Percentiles rank a stretch among this genome's conserved stretches.
Conservation (phyloP, 2,888 invertebrate genomes). For the Dichetophora obliterata region DNA sequence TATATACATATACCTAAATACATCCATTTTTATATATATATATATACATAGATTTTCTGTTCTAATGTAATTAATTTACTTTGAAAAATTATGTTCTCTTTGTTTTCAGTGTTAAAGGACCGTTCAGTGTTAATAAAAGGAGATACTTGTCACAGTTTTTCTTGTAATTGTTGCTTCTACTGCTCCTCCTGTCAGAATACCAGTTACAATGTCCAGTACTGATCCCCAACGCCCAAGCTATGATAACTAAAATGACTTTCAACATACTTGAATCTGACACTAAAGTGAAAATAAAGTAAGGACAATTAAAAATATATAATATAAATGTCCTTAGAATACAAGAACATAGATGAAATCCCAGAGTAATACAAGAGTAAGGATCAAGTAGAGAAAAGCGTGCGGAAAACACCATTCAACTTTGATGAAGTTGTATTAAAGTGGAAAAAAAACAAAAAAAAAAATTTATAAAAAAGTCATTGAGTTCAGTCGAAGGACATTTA, state of each 20-base stretch:
- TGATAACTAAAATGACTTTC: too few species aligned
- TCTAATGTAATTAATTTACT: constrained; percentile 12
- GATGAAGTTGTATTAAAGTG: too few species aligned
- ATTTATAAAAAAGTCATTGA: too few species aligned
- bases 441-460: too few species aligned
- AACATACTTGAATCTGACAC: background rate
- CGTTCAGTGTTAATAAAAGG: constrained; percentile 22
- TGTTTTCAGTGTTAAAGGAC: constrained; percentile 42
- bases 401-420: background rate
- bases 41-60: too few species aligned
- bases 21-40: too few species aligned
- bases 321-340: too few species aligned
- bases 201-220: background rate
- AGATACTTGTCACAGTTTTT: background rate
- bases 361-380: background rate
- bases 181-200: background rate
- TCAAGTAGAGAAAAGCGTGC: background rate
- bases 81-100: background rate
- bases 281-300: constrained; percentile 14
- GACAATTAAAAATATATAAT: too few species aligned
- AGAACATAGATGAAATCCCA: constrained; percentile 37
- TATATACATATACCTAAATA: too few species aligned
- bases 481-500: background rate
- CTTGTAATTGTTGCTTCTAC: too few species aligned
- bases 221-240: background rate